Percentiles rank a stretch among this genome's conserved stretches.
phyloP scores from a whole-genome alignment of 2,113 vertebrate species.

The Apeltes quadracus region DNA sequence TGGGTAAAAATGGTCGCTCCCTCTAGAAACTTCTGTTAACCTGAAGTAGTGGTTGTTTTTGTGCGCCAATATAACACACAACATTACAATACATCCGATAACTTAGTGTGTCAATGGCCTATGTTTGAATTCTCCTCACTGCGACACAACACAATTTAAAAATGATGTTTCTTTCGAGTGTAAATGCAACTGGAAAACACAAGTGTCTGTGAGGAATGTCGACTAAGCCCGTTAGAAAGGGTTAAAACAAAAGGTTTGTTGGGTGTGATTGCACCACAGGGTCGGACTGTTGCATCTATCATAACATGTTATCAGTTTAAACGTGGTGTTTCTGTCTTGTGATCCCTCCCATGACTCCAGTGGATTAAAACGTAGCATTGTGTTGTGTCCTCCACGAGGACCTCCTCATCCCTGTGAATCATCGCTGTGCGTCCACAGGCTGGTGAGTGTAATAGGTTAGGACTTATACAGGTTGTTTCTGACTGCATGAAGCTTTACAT shows the following conservation, averaged over 20 bases:
- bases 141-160: neutral
- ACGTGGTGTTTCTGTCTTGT: conserved; percentile 53
- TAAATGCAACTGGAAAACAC: neutral
- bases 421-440: neutral
- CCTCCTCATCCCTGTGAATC: conserved; percentile 15
- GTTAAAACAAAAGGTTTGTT: conserved; percentile 22
- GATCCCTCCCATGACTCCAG: conserved; percentile 66
- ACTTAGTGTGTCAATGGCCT: neutral
- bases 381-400: conserved; percentile 41
- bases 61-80: neutral
- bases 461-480: neutral
- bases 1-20: neutral
- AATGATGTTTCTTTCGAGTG: neutral
- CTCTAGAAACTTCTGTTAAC: neutral
- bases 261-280: conserved; percentile 49
- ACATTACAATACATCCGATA: neutral
- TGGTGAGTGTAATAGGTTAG: neutral
- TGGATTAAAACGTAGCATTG: conserved; percentile 68
- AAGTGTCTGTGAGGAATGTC: neutral
- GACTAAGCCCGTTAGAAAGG: conserved; percentile 1
- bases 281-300: conserved; percentile 52
- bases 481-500: neutral
- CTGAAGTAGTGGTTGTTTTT: neutral
- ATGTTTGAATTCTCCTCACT: neutral
- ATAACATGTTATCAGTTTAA: conserved; percentile 50